Base-by-base conservation (phyloP, 2,888 invertebrate species). In the Phengaris arion region DNA sequence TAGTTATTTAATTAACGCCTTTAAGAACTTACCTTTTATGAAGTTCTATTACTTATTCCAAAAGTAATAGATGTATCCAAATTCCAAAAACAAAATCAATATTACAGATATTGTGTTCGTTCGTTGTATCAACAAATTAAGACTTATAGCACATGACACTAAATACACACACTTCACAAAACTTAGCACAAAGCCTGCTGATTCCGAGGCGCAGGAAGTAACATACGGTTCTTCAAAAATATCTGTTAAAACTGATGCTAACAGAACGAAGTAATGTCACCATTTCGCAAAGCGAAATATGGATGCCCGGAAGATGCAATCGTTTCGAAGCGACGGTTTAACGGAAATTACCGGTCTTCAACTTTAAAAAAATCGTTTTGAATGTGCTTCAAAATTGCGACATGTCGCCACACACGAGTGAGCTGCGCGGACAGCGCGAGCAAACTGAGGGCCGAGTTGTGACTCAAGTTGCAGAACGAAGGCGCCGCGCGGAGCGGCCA, bases 391-490 rank as follows among this genome's bases (percentile, higher is more conserved):
- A 64, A 80, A 80, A 81, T 35, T 64, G 64, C 64, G 64, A 64
- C 64, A 15, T 45, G 82, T 81, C 78, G 81, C 81, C 78, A 79
- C 81, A 85, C 87, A 88, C 93, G 91, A 89, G 92, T 87, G 88
- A 87, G 90, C 92, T 86, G 90, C 92, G 91, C 93, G 89, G 87
- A 85, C 85, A 86, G 90, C 92, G 92, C 90, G 82, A 89, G 89
- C 93, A 89, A 89, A 93, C 93, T 92, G 90, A 75, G 46, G 57
- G 57, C 54, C 69, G 55, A 46, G 51, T 10, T 9, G 48, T 57
- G 51, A 75, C 70, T 75, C 75, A 75, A 88, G 83, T 85, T 81
- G 85, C 64, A 64, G 59, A 59, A 64, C 35, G 10, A 35, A 64
- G 35, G 64, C 64, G 64, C 64, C 64, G 85, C 84, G 82, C 81